phyloP scores from a whole-genome alignment of 1,140 invertebrate genomes.

The Choristoneura fumiferana region DNA sequence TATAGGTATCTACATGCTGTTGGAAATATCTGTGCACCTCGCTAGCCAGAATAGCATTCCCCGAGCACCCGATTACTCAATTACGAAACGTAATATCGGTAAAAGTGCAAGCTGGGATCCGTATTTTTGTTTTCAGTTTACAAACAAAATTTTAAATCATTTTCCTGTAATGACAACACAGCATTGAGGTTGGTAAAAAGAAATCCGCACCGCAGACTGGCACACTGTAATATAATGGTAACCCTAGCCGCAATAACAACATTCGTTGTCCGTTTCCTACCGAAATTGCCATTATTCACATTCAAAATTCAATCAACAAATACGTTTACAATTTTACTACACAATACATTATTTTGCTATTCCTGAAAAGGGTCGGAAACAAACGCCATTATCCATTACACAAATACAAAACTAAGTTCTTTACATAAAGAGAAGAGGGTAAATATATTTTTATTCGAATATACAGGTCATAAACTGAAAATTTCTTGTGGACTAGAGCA shows the following conservation, averaged over 20 bases:
- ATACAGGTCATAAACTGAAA: constrained; percentile 27
- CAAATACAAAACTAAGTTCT: constrained; percentile 39
- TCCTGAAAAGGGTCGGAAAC: constrained; percentile 2
- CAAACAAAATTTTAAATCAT: too few relatives aligned
- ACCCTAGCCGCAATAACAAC: not conserved
- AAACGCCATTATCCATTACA: constrained; percentile 24
- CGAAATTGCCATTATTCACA: not conserved
- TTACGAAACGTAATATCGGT: too few relatives aligned
- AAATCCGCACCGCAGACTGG: too few relatives aligned
- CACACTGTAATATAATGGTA: too few relatives aligned
- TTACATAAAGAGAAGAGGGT: constrained; percentile 29
- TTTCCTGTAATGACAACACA: too few relatives aligned
- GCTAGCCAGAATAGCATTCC: too few relatives aligned
- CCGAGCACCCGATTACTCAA: too few relatives aligned
- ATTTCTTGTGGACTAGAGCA: constrained; percentile 49
- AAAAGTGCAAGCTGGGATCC: too few relatives aligned
- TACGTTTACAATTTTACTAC: not conserved
- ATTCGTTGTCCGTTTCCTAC: constrained; percentile 8
- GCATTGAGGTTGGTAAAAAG: too few relatives aligned
- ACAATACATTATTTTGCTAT: constrained; percentile 26
- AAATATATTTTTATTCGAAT: constrained; percentile 28
- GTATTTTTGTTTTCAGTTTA: too few relatives aligned
- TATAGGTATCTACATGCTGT: too few relatives aligned
- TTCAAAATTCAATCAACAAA: not conserved
- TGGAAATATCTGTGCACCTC: too few relatives aligned